A percentile compares a stretch with the other conserved stretches of the same genome.
Conservation (phyloP, 2,113 vertebrate genomes). For the Orcinus orca region DNA sequence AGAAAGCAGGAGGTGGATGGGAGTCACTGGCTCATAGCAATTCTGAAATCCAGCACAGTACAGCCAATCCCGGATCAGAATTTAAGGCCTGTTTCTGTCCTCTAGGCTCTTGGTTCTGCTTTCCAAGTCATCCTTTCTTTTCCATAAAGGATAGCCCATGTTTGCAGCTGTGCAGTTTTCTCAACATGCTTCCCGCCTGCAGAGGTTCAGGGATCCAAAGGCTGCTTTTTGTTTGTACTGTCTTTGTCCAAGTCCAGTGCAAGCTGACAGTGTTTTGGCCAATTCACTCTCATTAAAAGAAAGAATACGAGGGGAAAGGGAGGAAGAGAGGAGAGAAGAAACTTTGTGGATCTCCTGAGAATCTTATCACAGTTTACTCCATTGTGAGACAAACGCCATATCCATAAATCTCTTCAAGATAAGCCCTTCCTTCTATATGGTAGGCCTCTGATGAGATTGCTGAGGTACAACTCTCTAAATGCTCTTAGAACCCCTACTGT, state of each 20-base stretch:
- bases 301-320: too few relatives aligned
- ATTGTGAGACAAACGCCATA: not conserved
- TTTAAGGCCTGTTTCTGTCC: not conserved
- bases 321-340: not conserved
- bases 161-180: not conserved
- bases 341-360: not conserved
- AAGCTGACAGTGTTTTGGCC: not conserved
- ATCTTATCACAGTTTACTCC: not conserved
- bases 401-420: not conserved
- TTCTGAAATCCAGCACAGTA: not conserved
- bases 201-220: not conserved
- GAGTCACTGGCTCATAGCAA: not conserved
- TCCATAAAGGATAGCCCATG: not conserved
- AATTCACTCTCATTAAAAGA: not conserved
- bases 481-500: not conserved
- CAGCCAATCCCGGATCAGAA: not conserved
- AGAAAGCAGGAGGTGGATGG: not conserved
- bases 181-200: not conserved
- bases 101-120: not conserved
- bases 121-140: not conserved
- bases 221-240: not conserved
- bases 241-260: not conserved
- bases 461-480: not conserved
- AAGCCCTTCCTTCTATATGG: not conserved
- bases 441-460: not conserved